These are phyloP conservation scores for Armadillidium nasatum DNA, from an alignment of 1,140 invertebrate species.

Conservation along the genomic window DNA sequence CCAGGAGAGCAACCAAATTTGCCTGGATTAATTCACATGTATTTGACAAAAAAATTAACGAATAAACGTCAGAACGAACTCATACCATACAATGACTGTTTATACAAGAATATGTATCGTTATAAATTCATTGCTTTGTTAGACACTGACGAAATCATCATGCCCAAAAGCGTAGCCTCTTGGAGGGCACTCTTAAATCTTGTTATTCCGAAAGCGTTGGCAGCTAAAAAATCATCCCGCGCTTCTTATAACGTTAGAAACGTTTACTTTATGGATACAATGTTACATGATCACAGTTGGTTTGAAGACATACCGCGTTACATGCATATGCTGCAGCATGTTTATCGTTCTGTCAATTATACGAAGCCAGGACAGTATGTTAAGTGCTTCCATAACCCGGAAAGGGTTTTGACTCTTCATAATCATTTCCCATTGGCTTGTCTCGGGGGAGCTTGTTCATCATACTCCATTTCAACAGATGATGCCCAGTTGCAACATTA, in stretches of 20 bases:
- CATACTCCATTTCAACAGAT: slow-evolving; percentile 73
- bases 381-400: slow-evolving; percentile 90
- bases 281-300: slow-evolving; percentile 72
- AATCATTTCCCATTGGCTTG: slow-evolving; percentile 90
- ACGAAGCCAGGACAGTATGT: slow-evolving; percentile 89
- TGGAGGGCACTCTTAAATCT: slow-evolving; percentile 75
- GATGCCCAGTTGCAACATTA: slow-evolving; percentile 90
- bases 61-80: slow-evolving; percentile 91
- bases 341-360: slow-evolving; percentile 82
- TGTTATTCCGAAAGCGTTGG: slow-evolving; percentile 60
- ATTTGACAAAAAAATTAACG: slow-evolving; percentile 71
- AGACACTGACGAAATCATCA: slow-evolving; percentile 62
- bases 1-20: slow-evolving; percentile 87
- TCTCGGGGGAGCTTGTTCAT: slow-evolving; percentile 75
- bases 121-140: slow-evolving; percentile 85
- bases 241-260: slow-evolving; percentile 87
- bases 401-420: slow-evolving; percentile 79
- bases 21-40: slow-evolving; percentile 79
- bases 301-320: slow-evolving; percentile 79
- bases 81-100: slow-evolving; percentile 93
- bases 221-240: slow-evolving; percentile 66
- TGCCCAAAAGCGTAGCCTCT: neutral
- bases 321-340: slow-evolving; percentile 91
- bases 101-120: slow-evolving; percentile 86
- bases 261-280: slow-evolving; percentile 89